Conservation (phyloP, 2,797 vertebrate genomes). For the Rhinatrema bivittatum region DNA sequence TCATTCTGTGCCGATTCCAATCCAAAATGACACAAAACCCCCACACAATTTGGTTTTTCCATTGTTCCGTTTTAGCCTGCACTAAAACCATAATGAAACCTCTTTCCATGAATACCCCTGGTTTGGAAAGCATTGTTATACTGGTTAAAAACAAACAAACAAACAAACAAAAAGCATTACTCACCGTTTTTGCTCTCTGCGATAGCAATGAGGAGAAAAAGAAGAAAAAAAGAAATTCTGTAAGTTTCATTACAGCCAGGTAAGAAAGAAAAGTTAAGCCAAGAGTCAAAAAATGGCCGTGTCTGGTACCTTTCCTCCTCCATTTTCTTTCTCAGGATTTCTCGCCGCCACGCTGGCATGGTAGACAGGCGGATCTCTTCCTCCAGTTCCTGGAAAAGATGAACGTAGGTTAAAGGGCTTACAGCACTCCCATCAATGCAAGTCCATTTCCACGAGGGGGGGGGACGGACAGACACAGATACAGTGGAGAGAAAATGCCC, state of each 20-base stretch:
- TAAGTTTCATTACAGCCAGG: not conserved
- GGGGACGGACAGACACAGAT: not conserved
- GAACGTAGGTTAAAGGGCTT: too few species aligned
- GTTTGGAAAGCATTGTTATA: too few species aligned
- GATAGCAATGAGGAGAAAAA: slow-evolving; percentile 36
- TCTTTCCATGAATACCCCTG: too few species aligned
- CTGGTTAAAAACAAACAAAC: not conserved
- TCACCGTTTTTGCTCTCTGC: slow-evolving; percentile 94
- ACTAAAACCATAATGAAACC: too few species aligned
- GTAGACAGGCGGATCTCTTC: slow-evolving; percentile 79
- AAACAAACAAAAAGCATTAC: slow-evolving; percentile 24
- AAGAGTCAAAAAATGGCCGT: slow-evolving; percentile 8
- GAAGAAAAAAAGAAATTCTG: slow-evolving; percentile 6
- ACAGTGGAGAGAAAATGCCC: too few species aligned
- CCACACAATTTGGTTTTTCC: too few species aligned
- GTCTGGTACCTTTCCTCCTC: slow-evolving; percentile 95
- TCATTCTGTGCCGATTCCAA: too few species aligned
- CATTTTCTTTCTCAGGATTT: slow-evolving; percentile 93
- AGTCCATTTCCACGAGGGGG: slow-evolving; percentile 5
- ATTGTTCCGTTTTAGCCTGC: too few species aligned
- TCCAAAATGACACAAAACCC: too few species aligned
- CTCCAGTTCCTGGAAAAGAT: slow-evolving; percentile 70
- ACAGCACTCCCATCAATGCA: too few species aligned
- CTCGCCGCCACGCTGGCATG: slow-evolving; percentile 94
- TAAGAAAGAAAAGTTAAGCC: not conserved